Base-by-base conservation (phyloP, 1,140 invertebrate species). In the Drosophila repleta region DNA sequence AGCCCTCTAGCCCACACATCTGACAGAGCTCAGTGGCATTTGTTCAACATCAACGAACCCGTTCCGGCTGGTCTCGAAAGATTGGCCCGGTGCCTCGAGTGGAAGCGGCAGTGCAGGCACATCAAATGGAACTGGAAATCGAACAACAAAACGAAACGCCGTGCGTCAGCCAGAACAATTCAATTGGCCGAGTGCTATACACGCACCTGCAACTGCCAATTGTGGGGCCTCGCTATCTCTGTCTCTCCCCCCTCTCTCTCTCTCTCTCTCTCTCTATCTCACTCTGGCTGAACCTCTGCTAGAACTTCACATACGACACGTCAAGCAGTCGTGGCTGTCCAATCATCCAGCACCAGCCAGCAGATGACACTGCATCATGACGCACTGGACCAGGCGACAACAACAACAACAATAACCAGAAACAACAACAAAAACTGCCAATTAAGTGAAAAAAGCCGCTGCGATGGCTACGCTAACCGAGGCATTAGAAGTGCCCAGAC, bases 371-470 rank as follows among this genome's bases (percentile, higher is more conserved):
- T 52, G 49, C 49, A 52, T 11, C 26, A 55, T 20, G 52, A 58
- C 45, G 45, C 64, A 56, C 67, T 49, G 60, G 51, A 13, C 43
- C 43, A 55, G 39, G 17, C 60, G 29, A 18, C 58, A 51, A 26
- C 46, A 39, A 51, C 45, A 51, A 29, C 20, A 45, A 35, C 24
- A 45, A 26, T 62, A 63, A 49, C 79, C 79, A 61, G 53, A 80
- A 45, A 45, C 24, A 45, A 26, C 65, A 63, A 49, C 79, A 83
- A 61, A 62, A 80, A 63, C 82, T 85, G 82, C 77, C 81, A 87
- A 85, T 87, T 87, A 85, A 81, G 73, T 80, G 52, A 81, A 87
- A 76, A 85, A 87, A 81, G 26, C 53, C 46, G 74, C 71, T 74
- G 57, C 58, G 49, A 64, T 46, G 61, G 35, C 63, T 52, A 71